A percentile compares a stretch with the other conserved stretches of the same genome.
Evolutionary conservation across 2,888 invertebrate genomes (phyloP).

Genomic region (Aquatica leii): DNA sequence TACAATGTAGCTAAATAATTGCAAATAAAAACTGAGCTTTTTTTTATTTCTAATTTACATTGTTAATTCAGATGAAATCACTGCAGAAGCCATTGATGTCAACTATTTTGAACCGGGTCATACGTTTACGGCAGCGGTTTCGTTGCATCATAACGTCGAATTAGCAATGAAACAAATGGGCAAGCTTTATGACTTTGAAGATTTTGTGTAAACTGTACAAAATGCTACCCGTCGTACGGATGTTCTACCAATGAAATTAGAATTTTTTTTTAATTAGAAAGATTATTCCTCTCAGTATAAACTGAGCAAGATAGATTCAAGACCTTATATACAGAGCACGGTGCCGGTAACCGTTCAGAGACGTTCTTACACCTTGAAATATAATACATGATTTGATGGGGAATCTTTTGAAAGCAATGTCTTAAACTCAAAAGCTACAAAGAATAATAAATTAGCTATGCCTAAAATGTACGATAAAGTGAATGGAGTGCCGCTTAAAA

Average conservation of each 20-base stretch:
- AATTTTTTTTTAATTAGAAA: background rate
- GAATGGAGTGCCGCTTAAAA: background rate
- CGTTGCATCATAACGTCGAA: conserved; percentile 43
- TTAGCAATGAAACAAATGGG: conserved; percentile 39
- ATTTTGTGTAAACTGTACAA: conserved; percentile 1
- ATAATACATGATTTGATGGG: no score
- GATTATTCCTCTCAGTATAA: conserved; percentile 6
- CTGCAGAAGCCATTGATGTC: conserved; percentile 35
- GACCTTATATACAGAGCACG: background rate
- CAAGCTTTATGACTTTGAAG: conserved; percentile 24
- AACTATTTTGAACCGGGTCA: conserved; percentile 42
- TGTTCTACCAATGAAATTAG: conserved; percentile 8
- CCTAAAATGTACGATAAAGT: conserved; percentile 1
- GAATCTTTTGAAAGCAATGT: no score
- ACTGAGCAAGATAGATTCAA: background rate
- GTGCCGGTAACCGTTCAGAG: no score
- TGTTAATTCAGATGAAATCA: no score
- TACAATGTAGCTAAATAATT: conserved; percentile 40
- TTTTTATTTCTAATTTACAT: no score
- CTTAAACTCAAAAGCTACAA: no score
- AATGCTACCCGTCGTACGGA: background rate
- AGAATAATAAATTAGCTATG: background rate
- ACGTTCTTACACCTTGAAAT: no score
- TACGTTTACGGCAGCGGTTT: conserved; percentile 44
- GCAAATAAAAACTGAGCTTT: conserved; percentile 43